Conservation (phyloP, 2,888 invertebrate species). For the Callinectes sapidus region DNA sequence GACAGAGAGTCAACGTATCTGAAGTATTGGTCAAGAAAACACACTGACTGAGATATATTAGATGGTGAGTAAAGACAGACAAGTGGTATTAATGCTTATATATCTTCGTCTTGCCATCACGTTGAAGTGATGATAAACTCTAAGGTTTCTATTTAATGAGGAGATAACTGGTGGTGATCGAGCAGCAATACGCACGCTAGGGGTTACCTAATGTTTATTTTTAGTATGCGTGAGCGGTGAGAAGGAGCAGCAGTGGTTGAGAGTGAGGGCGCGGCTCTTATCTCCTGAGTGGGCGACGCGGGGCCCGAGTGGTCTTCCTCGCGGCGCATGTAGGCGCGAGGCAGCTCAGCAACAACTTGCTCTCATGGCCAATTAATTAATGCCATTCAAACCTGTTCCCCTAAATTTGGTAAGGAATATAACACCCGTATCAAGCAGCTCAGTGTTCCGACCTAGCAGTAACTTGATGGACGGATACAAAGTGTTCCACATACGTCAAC, state of each 20-base stretch:
- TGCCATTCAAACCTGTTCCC: not conserved
- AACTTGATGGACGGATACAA: not conserved
- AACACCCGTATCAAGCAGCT: not conserved
- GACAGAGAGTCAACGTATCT: not conserved
- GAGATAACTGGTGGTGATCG: not conserved
- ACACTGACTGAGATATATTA: not conserved
- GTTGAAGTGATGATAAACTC: not conserved
- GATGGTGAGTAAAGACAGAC: not conserved
- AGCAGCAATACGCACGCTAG: not conserved
- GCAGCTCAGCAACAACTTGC: conserved; percentile 27
- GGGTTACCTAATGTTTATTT: not conserved
- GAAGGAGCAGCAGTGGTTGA: not conserved
- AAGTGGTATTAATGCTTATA: not conserved
- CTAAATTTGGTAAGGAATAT: not conserved
- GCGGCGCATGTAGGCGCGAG: not conserved
- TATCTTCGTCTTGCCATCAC: not conserved
- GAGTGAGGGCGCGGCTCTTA: conserved; percentile 8
- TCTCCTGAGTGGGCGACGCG: conserved; percentile 20
- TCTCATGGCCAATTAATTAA: not conserved
- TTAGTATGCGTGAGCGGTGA: not conserved
- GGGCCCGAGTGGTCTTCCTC: not conserved
- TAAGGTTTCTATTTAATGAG: not conserved
- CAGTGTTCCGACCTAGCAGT: not conserved
- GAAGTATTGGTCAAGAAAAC: not conserved
- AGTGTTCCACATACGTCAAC: not conserved